Evolutionary conservation across 2,113 vertebrate species (phyloP), one percentile per base, ranked within the genome.

Genomic region (Lepisosteus oculatus): DNA sequence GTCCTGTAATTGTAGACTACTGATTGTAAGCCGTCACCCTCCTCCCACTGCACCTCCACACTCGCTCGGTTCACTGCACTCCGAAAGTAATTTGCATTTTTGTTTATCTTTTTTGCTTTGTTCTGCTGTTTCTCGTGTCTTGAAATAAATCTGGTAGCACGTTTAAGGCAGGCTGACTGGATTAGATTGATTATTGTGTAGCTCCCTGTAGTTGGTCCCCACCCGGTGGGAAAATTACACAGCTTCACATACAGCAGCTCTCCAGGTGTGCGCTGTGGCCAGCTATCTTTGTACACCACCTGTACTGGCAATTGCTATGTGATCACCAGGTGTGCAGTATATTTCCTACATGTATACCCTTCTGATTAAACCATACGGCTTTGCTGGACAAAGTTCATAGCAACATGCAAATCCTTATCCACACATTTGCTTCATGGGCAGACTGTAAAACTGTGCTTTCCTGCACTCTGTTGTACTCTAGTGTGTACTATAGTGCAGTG

Each of bases 151-250:
- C 41, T 62, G 17, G 15, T 3, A 2, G 55, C 7, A 8, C 43
- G 43, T 43, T 55, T 7, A 11, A 51, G 61, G 43, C 63, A 29
- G 13, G 5, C 29, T 13, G 55, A n/a, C 61, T 55, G 61, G 8
- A 11, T 55, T 11, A 47, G n/a, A 14, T 11, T 15, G 43, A 61
- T 61, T n/a, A 61, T 61, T 72, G 55, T 43, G 17, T 41, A 43
- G 11, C 63, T 67, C 54, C 7, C 42, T 14, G 44, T 61, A 72
- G 61, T 51, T 72, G 43, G 6, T 47, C 29, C 9, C 41, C 17
- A n/a, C 3, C 41, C 14, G 55, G 55, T 61, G 55, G 57, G 51
- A 14, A 69, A 69, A 69, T 69, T 44, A 44, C 51, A 61, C 43
- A 3, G 63, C 63, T 44, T 13, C 47, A 41, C n/a, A 15, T 57